Percentiles rank a stretch among this genome's conserved stretches.
Conservation (phyloP, 2,797 vertebrate genomes). For the Coregonus suidteri region DNA sequence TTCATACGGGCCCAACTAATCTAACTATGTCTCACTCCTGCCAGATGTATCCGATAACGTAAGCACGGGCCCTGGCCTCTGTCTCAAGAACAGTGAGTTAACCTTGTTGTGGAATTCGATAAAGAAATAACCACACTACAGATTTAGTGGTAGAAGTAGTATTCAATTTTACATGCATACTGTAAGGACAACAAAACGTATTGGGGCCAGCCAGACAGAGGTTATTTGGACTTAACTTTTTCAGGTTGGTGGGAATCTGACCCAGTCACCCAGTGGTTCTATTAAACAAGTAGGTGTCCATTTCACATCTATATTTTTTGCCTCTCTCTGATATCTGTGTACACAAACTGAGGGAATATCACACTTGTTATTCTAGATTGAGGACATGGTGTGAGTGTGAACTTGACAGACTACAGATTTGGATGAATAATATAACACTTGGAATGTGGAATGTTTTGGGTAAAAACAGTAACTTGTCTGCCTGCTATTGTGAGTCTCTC, state of each 20-base stretch:
- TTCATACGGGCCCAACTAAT: not conserved
- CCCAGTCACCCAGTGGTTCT: not conserved
- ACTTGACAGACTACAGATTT: not conserved
- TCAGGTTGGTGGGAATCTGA: not conserved
- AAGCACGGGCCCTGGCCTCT: not conserved
- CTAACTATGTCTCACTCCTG: not conserved
- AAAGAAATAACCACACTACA: not conserved
- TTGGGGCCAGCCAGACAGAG: not conserved
- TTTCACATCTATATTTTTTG: not conserved
- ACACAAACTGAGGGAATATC: not conserved
- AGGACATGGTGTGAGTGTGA: not conserved
- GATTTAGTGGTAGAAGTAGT: not conserved
- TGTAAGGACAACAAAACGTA: not conserved
- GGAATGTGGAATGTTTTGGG: not conserved
- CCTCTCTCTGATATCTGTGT: not conserved
- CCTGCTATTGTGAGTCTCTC: too few species aligned
- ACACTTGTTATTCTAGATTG: not conserved
- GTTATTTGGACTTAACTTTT: not conserved
- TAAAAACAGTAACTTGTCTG: not conserved
- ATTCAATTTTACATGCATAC: not conserved
- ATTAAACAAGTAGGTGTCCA: constrained; percentile 1
- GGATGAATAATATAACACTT: not conserved
- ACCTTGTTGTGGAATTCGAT: not conserved
- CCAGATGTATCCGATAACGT: not conserved
- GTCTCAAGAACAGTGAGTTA: not conserved